Percentiles rank a stretch among this genome's conserved stretches.
Evolutionary conservation across 2,113 vertebrate genomes (phyloP).

Genomic region (Propithecus coquereli): DNA sequence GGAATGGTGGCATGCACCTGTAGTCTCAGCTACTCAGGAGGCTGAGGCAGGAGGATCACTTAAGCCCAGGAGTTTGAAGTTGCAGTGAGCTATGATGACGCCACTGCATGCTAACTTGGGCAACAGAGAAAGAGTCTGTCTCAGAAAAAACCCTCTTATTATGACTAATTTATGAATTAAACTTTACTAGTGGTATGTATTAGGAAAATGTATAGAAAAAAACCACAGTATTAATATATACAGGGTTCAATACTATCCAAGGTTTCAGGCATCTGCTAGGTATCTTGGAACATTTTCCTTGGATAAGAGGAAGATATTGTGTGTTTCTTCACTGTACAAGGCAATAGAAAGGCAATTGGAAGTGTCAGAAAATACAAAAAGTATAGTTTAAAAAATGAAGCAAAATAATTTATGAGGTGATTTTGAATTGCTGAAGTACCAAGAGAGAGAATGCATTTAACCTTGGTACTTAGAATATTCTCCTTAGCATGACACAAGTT

Average conservation of each 20-base stretch:
- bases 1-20: too few relatives aligned
- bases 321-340: neutral
- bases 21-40: too few relatives aligned
- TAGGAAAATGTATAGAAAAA: neutral
- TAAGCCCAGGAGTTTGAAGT: neutral
- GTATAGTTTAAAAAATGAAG: neutral
- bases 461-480: neutral
- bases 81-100: too few relatives aligned
- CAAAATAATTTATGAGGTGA: neutral
- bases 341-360: slow-evolving; percentile 25
- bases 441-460: neutral
- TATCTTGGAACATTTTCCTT: neutral
- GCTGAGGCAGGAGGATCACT: too few relatives aligned
- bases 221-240: neutral
- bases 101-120: neutral
- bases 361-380: slow-evolving; percentile 8
- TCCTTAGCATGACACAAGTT: neutral
- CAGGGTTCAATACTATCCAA: neutral
- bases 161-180: neutral
- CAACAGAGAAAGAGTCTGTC: neutral
- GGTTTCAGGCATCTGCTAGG: neutral
- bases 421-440: neutral
- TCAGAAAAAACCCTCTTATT: neutral
- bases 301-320: neutral
- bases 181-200: neutral